phyloP scores from a whole-genome alignment of 2,797 vertebrate species.

The Arnoldichthys spilopterus region DNA sequence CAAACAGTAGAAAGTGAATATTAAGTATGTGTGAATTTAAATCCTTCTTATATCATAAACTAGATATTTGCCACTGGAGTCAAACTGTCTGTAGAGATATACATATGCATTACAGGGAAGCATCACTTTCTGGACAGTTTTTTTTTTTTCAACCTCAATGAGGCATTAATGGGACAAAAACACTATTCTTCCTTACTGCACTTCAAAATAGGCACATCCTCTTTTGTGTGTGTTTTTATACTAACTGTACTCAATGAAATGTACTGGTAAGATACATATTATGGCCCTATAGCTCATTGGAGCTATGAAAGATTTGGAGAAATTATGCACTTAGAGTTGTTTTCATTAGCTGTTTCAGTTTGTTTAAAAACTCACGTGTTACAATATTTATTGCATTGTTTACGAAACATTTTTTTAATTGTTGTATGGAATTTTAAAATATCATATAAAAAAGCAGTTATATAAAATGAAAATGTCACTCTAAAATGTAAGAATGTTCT shows the following conservation, averaged over 20 bases:
- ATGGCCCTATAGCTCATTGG: background rate
- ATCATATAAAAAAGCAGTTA: background rate
- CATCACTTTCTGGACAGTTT: background rate
- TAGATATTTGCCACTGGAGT: background rate
- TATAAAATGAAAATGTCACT: background rate
- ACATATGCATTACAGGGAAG: background rate
- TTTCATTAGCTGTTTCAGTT: background rate
- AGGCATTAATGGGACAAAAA: slow-evolving; percentile 37
- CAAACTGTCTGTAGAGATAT: background rate
- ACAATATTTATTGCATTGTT: slow-evolving; percentile 3
- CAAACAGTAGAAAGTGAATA: background rate
- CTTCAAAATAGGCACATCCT: slow-evolving; percentile 17
- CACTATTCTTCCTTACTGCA: slow-evolving; percentile 28
- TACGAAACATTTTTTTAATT: background rate
- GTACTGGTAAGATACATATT: background rate
- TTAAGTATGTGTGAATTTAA: background rate
- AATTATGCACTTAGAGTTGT: background rate
- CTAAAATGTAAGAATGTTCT: background rate
- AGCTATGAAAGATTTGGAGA: background rate
- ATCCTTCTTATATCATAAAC: background rate
- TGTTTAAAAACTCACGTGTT: background rate
- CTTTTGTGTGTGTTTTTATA: background rate
- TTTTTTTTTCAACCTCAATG: background rate
- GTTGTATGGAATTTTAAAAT: too few relatives aligned
- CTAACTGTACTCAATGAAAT: background rate